Percentiles rank a stretch among this genome's conserved stretches.
phyloP scores from a whole-genome alignment of 2,113 vertebrate genomes.

The Hydrochoerus hydrochaeris region DNA sequence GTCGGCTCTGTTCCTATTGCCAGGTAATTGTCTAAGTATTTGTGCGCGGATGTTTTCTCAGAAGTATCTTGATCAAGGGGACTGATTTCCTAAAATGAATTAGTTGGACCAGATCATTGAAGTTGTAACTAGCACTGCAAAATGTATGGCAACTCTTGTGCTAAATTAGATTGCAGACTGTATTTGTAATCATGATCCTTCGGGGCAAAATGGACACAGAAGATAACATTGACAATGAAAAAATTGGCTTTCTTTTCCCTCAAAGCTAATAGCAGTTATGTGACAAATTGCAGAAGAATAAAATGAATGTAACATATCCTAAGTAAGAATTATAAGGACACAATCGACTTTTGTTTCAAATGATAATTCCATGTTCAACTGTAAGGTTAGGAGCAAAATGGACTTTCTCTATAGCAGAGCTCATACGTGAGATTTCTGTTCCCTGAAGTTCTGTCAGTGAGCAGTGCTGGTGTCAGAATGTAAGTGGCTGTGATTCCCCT shows the following conservation, averaged over 20 bases:
- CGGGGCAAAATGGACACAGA: neutral
- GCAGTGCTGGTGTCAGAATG: neutral
- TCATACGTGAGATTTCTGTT: neutral
- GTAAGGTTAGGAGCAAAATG: conserved; percentile 35
- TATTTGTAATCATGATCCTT: conserved; percentile 13
- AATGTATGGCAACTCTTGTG: conserved; percentile 35
- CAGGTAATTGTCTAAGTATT: neutral
- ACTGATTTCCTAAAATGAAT: conserved; percentile 1
- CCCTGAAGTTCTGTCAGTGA: neutral
- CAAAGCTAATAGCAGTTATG: conserved; percentile 1
- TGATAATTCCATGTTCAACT: conserved; percentile 51
- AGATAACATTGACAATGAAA: neutral
- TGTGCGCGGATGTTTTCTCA: neutral
- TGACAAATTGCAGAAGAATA: conserved; percentile 1
- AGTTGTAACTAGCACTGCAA: conserved; percentile 30
- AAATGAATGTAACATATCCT: conserved; percentile 11
- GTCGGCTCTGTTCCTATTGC: neutral
- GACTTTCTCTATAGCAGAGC: conserved; percentile 1
- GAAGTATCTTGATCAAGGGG: neutral
- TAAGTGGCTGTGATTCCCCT: neutral
- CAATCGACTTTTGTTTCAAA: conserved; percentile 41
- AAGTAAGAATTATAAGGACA: conserved; percentile 16
- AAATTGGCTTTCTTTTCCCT: neutral
- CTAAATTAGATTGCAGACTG: neutral
- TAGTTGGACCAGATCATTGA: neutral